Base-by-base conservation (phyloP, 1,140 invertebrate genomes). In the Cotesia glomerata region DNA sequence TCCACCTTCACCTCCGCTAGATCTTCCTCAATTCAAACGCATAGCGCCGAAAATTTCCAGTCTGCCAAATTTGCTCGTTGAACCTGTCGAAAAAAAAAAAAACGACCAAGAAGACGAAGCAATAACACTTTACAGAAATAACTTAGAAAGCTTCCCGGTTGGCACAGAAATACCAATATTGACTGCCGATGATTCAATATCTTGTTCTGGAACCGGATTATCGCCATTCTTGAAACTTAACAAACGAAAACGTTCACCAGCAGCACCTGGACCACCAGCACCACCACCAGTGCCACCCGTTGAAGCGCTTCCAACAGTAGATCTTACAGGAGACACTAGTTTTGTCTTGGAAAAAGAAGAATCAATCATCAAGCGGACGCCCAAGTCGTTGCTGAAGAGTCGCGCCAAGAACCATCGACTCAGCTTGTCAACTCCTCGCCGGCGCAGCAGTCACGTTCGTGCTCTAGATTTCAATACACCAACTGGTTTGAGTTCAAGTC, bases 341-440 rank as follows among this genome's bases (percentile, higher is more conserved):
- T 11, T 45, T 2, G 13, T 16, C 16, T 11, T 45, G 61, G n/a
- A 8, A 77, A 80, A 35, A 56, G 61, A 26, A 8, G 78, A 80
- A 35, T n/a, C 80, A 2, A 80, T 86, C 9, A 74, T 72, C 0
- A 86, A 82, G 65, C 75, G 79, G 2, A 86, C 86, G 0, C 86
- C 86, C 0, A 80, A 74, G 7, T 82, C 86, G 0, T 45, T 87
- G 5, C 52, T 84, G 32, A 83, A 82, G 69, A 82, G 80, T 71
- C 77, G 83, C 2, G 75, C 80, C 0, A 85, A 84, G 16, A 85
- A 85, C 62, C 78, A 85, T 56, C 74, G 86, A 63, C 71, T 87
- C 3, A 88, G 87, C 63, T 69, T 87, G n/a, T 88, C 86, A 0
- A 88, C 87, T 0, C 87, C 87, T 0, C 80, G 87, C 13, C 74